Conservation (phyloP, 2,888 invertebrate species). For the Folsomia manolachei region DNA sequence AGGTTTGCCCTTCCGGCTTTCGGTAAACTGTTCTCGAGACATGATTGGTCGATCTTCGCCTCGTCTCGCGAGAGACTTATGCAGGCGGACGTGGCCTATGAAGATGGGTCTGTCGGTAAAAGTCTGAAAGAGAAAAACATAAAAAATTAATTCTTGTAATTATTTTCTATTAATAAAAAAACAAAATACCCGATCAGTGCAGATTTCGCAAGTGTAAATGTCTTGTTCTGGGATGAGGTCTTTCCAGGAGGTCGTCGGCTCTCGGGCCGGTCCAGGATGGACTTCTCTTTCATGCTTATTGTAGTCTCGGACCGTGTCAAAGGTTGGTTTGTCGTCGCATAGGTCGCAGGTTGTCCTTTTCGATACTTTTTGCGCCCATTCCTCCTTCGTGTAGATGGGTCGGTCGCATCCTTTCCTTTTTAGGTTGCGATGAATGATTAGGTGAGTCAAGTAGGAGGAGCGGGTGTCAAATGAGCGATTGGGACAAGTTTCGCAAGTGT, state of each 20-base stretch:
- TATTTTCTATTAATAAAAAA: no score
- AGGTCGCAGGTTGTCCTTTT: background rate
- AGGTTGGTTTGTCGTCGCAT: background rate
- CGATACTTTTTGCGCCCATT: background rate
- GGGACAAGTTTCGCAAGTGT: background rate
- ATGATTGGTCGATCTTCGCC: background rate
- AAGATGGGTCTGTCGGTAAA: background rate
- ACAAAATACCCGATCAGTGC: background rate
- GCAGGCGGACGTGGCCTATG: background rate
- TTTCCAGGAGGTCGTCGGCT: background rate
- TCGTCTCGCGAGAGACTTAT: background rate
- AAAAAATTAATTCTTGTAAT: no score
- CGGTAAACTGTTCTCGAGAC: background rate
- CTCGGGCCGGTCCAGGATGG: background rate
- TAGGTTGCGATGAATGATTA: background rate
- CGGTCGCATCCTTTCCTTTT: slow-evolving; percentile 2
- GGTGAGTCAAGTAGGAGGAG: background rate
- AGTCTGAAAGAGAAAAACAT: background rate
- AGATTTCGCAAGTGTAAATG: background rate
- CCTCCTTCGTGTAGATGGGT: background rate
- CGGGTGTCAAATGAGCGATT: background rate
- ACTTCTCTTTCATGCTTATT: background rate
- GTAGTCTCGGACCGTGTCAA: background rate
- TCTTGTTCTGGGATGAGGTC: background rate
- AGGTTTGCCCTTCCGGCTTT: background rate